These are phyloP conservation scores for Drosophila lacertosa DNA, from an alignment of 1,140 invertebrate species.

Conservation along the genomic window DNA sequence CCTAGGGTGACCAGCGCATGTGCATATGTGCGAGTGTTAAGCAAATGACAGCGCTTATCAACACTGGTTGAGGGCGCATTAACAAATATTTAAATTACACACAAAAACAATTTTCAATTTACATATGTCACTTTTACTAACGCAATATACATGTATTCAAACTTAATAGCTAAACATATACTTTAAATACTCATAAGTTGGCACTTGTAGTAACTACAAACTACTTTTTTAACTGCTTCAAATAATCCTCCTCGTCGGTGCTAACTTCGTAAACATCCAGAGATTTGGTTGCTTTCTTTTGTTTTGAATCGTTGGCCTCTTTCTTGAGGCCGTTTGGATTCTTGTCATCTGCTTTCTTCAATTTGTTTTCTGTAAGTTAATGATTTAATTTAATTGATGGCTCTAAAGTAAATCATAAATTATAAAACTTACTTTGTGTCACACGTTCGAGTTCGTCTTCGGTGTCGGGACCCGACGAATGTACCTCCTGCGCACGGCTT, in stretches of 20 bases:
- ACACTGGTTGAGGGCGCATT: background rate
- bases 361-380: constrained; percentile 39
- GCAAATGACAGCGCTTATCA: background rate
- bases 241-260: constrained; percentile 77
- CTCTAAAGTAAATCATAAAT: background rate
- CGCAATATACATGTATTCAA: constrained; percentile 2
- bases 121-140: background rate
- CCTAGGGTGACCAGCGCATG: constrained; percentile 1
- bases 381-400: too few relatives aligned
- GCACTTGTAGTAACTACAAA: background rate
- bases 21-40: too few relatives aligned
- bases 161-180: background rate
- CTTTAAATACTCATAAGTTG: constrained; percentile 8
- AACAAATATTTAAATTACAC: background rate
- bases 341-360: constrained; percentile 13
- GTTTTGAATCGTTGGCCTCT: background rate
- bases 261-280: constrained; percentile 51
- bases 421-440: constrained; percentile 46
- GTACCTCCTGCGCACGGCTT: background rate
- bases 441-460: constrained; percentile 86
- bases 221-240: constrained; percentile 43
- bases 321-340: background rate
- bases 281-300: constrained; percentile 15
- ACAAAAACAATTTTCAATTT: background rate
- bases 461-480: constrained; percentile 83